Conservation (phyloP, 2,888 invertebrate genomes). For the Sepiola atlantica region DNA sequence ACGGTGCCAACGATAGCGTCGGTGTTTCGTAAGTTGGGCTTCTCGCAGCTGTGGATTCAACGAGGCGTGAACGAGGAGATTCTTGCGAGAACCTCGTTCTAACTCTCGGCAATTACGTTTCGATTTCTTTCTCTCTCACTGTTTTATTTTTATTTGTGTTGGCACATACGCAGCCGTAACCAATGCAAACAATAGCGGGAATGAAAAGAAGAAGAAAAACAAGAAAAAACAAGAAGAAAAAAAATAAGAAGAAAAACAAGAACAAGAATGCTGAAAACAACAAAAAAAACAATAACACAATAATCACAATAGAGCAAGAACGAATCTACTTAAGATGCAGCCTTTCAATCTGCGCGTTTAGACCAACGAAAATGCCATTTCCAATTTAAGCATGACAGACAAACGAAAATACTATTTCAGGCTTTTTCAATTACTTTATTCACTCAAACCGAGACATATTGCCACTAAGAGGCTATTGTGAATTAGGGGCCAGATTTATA, state of each 20-base stretch:
- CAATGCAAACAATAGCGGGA: neutral
- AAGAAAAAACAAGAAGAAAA: neutral
- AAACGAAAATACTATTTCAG: too few relatives aligned
- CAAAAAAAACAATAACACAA: too few relatives aligned
- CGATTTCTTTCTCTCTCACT: neutral
- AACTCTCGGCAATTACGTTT: neutral
- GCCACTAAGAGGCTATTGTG: too few relatives aligned
- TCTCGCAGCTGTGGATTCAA: neutral
- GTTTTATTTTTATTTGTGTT: neutral
- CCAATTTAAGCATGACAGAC: too few relatives aligned
- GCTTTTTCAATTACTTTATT: too few relatives aligned
- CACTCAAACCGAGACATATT: too few relatives aligned
- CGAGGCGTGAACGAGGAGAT: conserved; percentile 19
- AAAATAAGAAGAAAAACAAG: neutral
- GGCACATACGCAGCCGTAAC: neutral
- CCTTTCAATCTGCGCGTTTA: too few relatives aligned
- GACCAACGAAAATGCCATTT: too few relatives aligned
- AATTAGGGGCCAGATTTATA: too few relatives aligned
- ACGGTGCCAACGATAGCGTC: neutral
- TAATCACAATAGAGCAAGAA: too few relatives aligned
- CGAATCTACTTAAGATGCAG: too few relatives aligned
- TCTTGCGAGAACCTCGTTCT: neutral
- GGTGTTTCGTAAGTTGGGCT: neutral
- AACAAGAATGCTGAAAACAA: neutral
- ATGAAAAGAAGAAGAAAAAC: neutral